Evolutionary conservation across 1,140 invertebrate species (phyloP), one percentile per base, ranked within the genome.

Genomic region (Panagrolaimus sp.): DNA sequence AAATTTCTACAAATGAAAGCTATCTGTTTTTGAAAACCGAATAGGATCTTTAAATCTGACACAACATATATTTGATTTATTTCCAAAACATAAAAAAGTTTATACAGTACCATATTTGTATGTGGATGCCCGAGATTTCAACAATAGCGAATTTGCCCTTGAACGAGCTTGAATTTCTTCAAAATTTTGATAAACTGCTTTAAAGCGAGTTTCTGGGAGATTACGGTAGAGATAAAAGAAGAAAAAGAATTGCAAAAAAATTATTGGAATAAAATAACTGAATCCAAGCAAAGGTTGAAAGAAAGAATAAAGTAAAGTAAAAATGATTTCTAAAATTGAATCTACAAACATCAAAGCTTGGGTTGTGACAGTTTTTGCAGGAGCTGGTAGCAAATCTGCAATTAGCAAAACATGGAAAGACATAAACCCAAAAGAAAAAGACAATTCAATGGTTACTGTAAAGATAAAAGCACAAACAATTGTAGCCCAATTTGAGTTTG

Each of bases 171-270:
- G 52, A 28, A 58, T 28, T 26, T 26, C 52, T 58, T 58, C 52
- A 58, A 58, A 58, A 28, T 58, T 58, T 26, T 58, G 21, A 8
- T 21, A 21, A n/a, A 58, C 52, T n/a, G 52, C 21, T 28, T 28
- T 21, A 10, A 58, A 58, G 28, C 52, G 52, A 26, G 52, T 58
- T 58, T 58, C 52, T 26, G 52, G 52, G 21, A 58, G 52, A 17
- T 58, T 58, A 58, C 52, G 52, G 52, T 58, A 58, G 21, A 26
- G 21, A 14, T 58, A 58, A 58, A 58, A 26, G 21, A 58, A 28
- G 52, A 58, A 58, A 58, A 58, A 58, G 21, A 28, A 21, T 28
- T 58, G 52, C 12, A 28, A 12, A 12, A 58, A 58, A 58, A 58
- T 58, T n/a, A 58, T 58, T 21, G 52, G 52, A 12, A 58, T 12